A percentile compares a stretch with the other conserved stretches of the same genome.
Conservation (phyloP, 1,140 invertebrate genomes). For the Drosophila murphyi region DNA sequence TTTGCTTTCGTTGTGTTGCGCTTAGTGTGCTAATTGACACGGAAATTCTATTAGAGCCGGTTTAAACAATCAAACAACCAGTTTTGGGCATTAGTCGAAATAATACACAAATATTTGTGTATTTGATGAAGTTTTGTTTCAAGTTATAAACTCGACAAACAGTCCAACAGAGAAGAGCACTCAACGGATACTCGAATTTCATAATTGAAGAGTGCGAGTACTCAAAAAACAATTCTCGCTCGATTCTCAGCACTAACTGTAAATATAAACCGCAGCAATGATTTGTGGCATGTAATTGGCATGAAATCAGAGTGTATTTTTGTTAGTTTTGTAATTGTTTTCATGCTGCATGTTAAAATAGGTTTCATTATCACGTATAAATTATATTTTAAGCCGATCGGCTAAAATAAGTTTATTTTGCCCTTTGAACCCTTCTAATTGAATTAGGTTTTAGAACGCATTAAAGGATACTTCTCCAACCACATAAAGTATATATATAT, state of each 20-base stretch:
- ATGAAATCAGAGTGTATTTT: not conserved
- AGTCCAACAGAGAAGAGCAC: not conserved
- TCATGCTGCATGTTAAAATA: not conserved
- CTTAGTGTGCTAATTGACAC: slow-evolving; percentile 68
- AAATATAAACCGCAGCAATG: not conserved
- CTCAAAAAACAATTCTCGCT: not conserved
- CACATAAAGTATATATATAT: no score
- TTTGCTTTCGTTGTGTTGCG: slow-evolving; percentile 70
- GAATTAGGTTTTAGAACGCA: no score
- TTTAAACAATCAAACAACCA: slow-evolving; percentile 39
- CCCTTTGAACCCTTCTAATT: no score
- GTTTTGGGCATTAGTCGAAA: slow-evolving; percentile 33
- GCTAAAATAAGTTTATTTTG: no score
- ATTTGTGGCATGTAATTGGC: not conserved
- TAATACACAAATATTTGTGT: slow-evolving; percentile 33
- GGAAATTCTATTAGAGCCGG: slow-evolving; percentile 65
- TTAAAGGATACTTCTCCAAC: no score
- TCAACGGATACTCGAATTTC: not conserved
- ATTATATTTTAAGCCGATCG: no score
- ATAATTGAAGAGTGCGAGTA: not conserved
- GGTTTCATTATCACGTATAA: no score
- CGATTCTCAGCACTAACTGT: no score
- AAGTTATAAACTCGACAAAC: no score
- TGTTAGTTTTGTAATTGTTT: not conserved
- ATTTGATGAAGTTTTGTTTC: not conserved